These are phyloP conservation scores for Neoitamus cyanurus DNA, from an alignment of 2,888 invertebrate species.

Conservation along the genomic window DNA sequence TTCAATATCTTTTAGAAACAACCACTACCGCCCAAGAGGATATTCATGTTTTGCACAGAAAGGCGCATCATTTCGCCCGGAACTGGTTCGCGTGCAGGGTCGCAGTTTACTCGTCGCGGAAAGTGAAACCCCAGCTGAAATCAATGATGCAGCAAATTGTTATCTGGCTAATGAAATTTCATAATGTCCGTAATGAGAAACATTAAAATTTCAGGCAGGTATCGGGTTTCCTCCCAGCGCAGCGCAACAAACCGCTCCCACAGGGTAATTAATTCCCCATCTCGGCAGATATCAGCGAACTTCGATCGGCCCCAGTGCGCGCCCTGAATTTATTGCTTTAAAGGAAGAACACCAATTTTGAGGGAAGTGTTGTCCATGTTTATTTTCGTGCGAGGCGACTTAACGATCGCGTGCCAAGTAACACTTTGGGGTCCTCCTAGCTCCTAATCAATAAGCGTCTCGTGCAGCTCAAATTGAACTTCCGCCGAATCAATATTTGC, in stretches of 20 bases:
- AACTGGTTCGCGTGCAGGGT: neutral
- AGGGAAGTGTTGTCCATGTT: conserved; percentile 34
- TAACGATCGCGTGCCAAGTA: conserved; percentile 49
- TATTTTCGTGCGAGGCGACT: conserved; percentile 10
- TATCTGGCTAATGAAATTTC: conserved; percentile 1
- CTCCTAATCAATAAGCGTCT: conserved; percentile 35
- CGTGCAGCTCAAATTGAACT: conserved; percentile 24
- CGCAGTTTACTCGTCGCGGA: neutral
- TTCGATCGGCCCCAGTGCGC: neutral
- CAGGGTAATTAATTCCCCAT: conserved; percentile 20
- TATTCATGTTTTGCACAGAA: neutral
- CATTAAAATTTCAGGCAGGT: conserved; percentile 3
- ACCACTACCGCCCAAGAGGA: neutral
- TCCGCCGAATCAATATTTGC: conserved; percentile 29
- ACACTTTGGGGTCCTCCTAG: conserved; percentile 26
- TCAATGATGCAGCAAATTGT: conserved; percentile 1
- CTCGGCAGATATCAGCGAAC: conserved; percentile 27
- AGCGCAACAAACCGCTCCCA: conserved; percentile 16
- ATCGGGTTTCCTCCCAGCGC: neutral
- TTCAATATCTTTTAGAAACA: neutral
- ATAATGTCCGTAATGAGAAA: neutral
- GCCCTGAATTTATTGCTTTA: conserved; percentile 20
- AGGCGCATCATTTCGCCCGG: neutral
- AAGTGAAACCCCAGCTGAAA: conserved; percentile 5
- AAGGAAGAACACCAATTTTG: conserved; percentile 16